Base-by-base conservation (phyloP, 2,113 vertebrate genomes). In the Pterocles gutturalis region DNA sequence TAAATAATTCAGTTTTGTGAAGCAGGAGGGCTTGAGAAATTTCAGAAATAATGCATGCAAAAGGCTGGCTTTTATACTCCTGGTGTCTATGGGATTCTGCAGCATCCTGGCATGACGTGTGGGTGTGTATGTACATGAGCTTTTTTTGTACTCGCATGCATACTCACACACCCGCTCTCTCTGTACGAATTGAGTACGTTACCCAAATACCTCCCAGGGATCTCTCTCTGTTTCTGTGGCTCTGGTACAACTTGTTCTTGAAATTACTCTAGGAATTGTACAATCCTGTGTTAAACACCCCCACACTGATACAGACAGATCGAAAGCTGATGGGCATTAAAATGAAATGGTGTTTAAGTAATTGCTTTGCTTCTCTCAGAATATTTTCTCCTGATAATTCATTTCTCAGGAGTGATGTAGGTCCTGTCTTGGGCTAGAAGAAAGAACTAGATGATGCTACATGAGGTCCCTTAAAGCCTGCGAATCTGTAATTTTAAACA, bases 211-310 rank as follows among this genome's bases (percentile, higher is more conserved):
- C 82, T 97, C 84, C 91, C 28, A 91, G 93, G 91, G 78, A 91
- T 88, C n/a, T 72, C 92, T 90, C 41, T 92, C 69, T 95, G 62
- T 92, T 85, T 95, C 78, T 77, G 43, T 53, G 79, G 43, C 80
- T 85, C n/a, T 88, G 91, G 83, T 86, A 96, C 87, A 90, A 67
- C 86, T 93, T 91, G 66, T 93, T 91, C 91, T 91, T 93, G 78
- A 85, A 93, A 92, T 94, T 69, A 82, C 89, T 91, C 57, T 89
- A 92, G 86, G 58, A 96, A 69, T 91, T 88, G 58, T 86, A 71
- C 85, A 77, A 1, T 67, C 55, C 60, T 21, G 10, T 38, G 71
- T 79, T 66, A 75, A 86, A 83, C 78, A 87, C 66, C 46, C 81
- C 72, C 79, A 57, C 46, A 20, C 43, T 58, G 89, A 69, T 67